These are phyloP conservation scores for Zaprionus capensis DNA, from an alignment of 1,140 invertebrate species.

Conservation along the genomic window DNA sequence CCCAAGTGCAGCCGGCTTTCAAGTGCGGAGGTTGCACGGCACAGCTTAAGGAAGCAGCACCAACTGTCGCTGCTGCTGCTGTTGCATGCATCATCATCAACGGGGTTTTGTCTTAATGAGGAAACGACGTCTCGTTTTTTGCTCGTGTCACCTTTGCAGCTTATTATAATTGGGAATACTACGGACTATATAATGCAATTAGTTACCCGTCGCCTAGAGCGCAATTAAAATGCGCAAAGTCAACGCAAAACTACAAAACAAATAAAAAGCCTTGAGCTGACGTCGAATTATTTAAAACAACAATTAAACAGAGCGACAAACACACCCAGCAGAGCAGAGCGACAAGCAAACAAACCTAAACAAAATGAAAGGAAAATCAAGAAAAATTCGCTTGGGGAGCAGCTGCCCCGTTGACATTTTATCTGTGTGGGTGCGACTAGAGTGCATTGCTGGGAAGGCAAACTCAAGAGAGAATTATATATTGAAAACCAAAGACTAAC, in stretches of 20 bases:
- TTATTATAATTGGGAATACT: conserved; percentile 41
- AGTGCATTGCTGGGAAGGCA: conserved; percentile 41
- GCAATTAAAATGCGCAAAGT: conserved; percentile 7
- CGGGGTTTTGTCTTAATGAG: conserved; percentile 44
- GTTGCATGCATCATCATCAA: conserved; percentile 57
- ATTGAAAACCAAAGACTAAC: conserved; percentile 2
- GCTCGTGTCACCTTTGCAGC: conserved; percentile 37
- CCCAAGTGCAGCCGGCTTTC: conserved; percentile 45
- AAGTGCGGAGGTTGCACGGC: conserved; percentile 62
- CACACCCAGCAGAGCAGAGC: conserved; percentile 55
- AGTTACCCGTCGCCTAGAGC: conserved; percentile 5
- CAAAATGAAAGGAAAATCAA: conserved; percentile 50
- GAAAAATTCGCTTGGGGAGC: conserved; percentile 36
- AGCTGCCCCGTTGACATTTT: conserved; percentile 59
- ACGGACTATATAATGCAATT: conserved; percentile 37
- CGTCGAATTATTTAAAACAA: conserved; percentile 71
- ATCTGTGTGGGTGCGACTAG: conserved; percentile 43
- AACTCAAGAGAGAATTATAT: background rate
- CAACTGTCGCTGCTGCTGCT: conserved; percentile 40
- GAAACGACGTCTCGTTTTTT: conserved; percentile 55
- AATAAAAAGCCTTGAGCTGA: conserved; percentile 17
- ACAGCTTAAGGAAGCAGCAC: conserved; percentile 65
- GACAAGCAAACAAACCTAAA: conserved; percentile 46
- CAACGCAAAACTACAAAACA: conserved; percentile 18
- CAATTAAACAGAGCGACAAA: conserved; percentile 52